Conservation (phyloP, 2,113 vertebrate species). For the Clarias magur region DNA sequence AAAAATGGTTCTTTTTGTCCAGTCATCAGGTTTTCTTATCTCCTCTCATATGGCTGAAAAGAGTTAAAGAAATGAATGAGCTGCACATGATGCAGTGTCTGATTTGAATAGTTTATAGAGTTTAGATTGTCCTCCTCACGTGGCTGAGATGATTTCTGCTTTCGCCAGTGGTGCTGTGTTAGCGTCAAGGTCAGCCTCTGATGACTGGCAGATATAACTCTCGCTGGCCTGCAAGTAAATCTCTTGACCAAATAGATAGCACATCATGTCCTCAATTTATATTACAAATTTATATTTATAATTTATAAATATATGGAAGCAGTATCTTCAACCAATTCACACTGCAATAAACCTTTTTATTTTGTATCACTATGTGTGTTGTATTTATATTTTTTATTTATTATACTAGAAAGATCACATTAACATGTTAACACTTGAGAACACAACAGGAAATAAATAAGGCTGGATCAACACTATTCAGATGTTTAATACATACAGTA, state of each 20-base stretch:
- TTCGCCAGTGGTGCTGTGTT: no score
- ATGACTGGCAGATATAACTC: not conserved
- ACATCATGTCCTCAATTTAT: not conserved
- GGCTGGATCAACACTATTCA: not conserved
- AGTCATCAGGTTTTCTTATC: no score
- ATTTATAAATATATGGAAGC: not conserved
- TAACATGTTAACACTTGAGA: not conserved
- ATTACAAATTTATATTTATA: not conserved
- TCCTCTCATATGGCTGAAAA: no score
- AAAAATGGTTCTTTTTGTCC: no score
- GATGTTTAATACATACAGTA: slow-evolving; percentile 19
- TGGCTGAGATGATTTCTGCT: no score
- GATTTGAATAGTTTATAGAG: no score
- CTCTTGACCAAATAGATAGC: not conserved
- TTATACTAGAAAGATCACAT: not conserved
- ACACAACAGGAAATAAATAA: slow-evolving; percentile 12
- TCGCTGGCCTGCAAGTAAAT: not conserved
- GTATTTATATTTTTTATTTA: not conserved
- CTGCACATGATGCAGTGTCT: no score
- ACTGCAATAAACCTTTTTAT: not conserved
- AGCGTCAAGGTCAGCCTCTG: not conserved
- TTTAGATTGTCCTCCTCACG: no score
- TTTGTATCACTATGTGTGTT: not conserved
- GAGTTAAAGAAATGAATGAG: no score
- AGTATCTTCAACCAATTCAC: not conserved